Evolutionary conservation across 2,113 vertebrate species (phyloP).

Genomic region (Charadrius vociferus): DNA sequence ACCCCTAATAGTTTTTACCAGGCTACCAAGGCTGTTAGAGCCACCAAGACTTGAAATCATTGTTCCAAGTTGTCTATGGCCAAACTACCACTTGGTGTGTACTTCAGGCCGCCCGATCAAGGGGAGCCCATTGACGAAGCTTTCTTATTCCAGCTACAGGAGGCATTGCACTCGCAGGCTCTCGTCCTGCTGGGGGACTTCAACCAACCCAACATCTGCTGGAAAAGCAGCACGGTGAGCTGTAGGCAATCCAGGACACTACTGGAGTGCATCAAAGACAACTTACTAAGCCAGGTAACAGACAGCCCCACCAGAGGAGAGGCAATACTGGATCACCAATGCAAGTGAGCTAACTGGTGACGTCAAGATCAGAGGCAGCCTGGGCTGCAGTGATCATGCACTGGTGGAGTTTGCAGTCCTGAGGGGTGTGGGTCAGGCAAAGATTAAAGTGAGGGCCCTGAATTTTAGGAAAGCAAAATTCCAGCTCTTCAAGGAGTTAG

Average conservation of each 20-base stretch:
- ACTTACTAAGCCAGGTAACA: neutral
- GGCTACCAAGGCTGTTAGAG: neutral
- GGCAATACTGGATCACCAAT: too few species aligned
- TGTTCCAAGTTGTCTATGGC: neutral
- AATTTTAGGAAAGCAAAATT: neutral
- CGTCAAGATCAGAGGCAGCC: too few species aligned
- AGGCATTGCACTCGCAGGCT: neutral
- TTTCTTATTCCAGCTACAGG: neutral
- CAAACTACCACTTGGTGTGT: neutral
- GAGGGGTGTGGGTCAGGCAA: neutral
- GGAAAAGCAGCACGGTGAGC: neutral
- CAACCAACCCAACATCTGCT: neutral
- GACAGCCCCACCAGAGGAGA: neutral
- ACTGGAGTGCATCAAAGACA: neutral
- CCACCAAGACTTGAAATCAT: accelerated
- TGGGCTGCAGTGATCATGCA: neutral
- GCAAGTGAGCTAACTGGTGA: neutral
- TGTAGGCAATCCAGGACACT: neutral
- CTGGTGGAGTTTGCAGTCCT: neutral
- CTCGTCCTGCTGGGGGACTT: neutral
- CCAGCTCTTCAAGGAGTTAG: neutral
- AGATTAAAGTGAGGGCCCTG: neutral
- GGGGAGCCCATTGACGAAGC: neutral
- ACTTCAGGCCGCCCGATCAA: neutral
- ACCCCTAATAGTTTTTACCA: neutral